Percentiles rank a stretch among this genome's conserved stretches.
These are phyloP conservation scores for Epirrhoe alternata DNA, from an alignment of 2,888 invertebrate species.

Conservation along the genomic window DNA sequence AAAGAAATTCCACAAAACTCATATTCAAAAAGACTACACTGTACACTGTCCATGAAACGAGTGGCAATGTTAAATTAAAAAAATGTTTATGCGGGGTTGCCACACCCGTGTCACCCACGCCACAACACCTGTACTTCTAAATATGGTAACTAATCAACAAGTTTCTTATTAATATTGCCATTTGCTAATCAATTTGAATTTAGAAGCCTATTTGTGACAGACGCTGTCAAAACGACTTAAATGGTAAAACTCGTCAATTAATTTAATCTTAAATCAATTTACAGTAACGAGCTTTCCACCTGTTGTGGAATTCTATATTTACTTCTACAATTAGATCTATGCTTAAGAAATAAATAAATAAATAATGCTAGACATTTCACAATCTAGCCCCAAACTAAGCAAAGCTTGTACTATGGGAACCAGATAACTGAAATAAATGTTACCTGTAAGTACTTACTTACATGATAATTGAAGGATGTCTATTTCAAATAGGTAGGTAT, in stretches of 20 bases:
- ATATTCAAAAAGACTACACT: slow-evolving; percentile 58
- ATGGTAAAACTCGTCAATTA: slow-evolving; percentile 6
- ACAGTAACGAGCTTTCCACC: neutral
- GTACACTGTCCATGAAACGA: slow-evolving; percentile 58
- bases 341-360: neutral
- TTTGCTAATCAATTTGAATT: slow-evolving; percentile 31
- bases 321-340: neutral
- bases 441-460: too few species aligned
- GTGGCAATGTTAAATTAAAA: slow-evolving; percentile 65
- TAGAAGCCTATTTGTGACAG: slow-evolving; percentile 20
- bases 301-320: neutral
- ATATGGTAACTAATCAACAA: slow-evolving; percentile 47
- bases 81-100: slow-evolving; percentile 62
- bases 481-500: too few species aligned
- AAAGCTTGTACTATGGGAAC: too few species aligned
- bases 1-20: slow-evolving; percentile 76
- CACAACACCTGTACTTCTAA: slow-evolving; percentile 42
- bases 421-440: too few species aligned
- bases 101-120: slow-evolving; percentile 75
- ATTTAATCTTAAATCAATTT: neutral
- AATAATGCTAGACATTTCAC: too few species aligned
- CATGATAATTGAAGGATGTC: too few species aligned
- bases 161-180: slow-evolving; percentile 42
- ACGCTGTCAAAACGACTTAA: slow-evolving; percentile 20
- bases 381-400: too few species aligned